Evolutionary conservation across 2,888 invertebrate genomes (phyloP).

Genomic region (Ligdia adustata): DNA sequence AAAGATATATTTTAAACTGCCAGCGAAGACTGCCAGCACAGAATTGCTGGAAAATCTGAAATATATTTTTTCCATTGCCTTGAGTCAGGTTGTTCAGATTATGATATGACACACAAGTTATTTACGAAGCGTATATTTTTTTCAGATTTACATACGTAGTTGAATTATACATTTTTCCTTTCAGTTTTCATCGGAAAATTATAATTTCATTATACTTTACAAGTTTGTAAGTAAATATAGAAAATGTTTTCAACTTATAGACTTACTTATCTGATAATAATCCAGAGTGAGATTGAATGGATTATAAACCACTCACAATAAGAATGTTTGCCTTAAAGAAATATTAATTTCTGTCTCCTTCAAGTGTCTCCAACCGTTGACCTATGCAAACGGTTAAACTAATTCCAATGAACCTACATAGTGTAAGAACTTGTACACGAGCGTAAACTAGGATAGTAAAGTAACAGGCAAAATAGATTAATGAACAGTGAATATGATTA

Average conservation of each 20-base stretch:
- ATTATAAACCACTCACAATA: no score
- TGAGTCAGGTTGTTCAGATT: constrained; percentile 35
- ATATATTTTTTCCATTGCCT: constrained; percentile 35
- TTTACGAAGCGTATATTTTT: constrained; percentile 36
- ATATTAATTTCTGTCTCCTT: constrained; percentile 1
- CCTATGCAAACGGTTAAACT: constrained; percentile 6
- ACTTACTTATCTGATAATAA: no score
- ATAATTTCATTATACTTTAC: constrained; percentile 5
- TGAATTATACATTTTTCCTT: constrained; percentile 9
- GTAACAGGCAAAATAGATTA: no score
- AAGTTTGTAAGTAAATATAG: constrained; percentile 1
- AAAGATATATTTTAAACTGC: constrained; percentile 2
- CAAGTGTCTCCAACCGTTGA: constrained; percentile 6
- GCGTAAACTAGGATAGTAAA: no score
- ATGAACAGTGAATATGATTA: no score
- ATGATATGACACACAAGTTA: constrained; percentile 40
- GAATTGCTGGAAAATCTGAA: constrained; percentile 14
- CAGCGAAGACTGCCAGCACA: no score
- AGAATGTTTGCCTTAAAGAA: background rate
- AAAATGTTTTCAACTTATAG: no score
- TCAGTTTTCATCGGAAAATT: constrained; percentile 7
- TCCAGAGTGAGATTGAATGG: no score
- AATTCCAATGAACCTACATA: constrained; percentile 7
- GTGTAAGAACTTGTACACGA: background rate
- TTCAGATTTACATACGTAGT: constrained; percentile 23